Evolutionary conservation across 2,888 invertebrate genomes (phyloP), one percentile per base, ranked within the genome.

Genomic region (Hermaeophaga mercurialis): DNA sequence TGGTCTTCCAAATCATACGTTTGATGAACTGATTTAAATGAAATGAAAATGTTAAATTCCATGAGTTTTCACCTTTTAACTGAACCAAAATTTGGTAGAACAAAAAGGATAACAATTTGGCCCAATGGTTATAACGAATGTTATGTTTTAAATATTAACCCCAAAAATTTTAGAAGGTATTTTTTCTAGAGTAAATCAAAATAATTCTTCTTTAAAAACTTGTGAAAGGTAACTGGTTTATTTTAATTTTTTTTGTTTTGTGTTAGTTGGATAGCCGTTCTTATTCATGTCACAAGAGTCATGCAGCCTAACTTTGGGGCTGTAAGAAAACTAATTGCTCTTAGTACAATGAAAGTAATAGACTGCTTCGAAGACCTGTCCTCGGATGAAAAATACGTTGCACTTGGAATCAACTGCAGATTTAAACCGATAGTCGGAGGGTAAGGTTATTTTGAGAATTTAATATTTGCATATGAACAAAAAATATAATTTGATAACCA

Each of bases 251-350:
- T 26, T 26, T 26, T 22, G 22, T 22, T 22, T 14, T 48, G 52
- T 26, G 33, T 56, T 17, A 61, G 56, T 6, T 61, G 61, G 61
- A 61, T 47, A 11, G 14, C 58, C 1, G 9, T 36, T 6, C 36
- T 36, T 19, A 6, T 28, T 4, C 26, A 58, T 34, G 28, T 61
- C 39, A 61, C 61, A 1, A 8, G 48, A 22, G 44, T 43, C n/a
- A 41, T 56, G 11, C 24, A 54, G 26, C 54, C 58, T 1, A 34
- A 11, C 31, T 58, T 61, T 43, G 61, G 61, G 7, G 61, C 58
- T 0, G 36, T 61, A 1, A 41, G 56, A 28, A 61, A 50, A 43
- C 41, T 61, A 12, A 36, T 61, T 3, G 50, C 50, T 12, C 15
- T 61, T 2, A 54, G 52, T 24, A 50, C 41, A 14, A 54, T 38